These are phyloP conservation scores for Ginglymostoma cirratum DNA, from an alignment of 2,113 vertebrate species.

Conservation along the genomic window DNA sequence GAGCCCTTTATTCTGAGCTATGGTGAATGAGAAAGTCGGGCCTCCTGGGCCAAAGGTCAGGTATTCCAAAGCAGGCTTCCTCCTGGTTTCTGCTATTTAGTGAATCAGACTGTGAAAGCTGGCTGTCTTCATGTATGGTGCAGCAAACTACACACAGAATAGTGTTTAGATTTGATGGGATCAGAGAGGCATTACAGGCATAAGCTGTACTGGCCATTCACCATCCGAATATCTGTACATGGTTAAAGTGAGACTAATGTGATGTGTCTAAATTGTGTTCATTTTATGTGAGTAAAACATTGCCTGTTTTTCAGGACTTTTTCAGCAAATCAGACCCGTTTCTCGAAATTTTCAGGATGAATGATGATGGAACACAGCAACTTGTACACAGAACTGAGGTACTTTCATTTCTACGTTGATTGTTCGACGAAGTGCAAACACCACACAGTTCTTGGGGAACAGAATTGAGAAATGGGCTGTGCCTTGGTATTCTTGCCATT, in stretches of 20 bases:
- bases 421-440: not conserved
- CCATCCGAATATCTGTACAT: not conserved
- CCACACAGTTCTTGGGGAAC: not conserved
- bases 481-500: not conserved
- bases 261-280: not conserved
- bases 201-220: not conserved
- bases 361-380: constrained; percentile 87
- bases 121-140: not conserved
- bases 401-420: not conserved
- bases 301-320: constrained; percentile 75
- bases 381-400: constrained; percentile 97
- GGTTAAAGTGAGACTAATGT: not conserved
- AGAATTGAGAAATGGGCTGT: not conserved
- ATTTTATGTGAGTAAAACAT: not conserved
- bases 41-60: not conserved
- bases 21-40: not conserved
- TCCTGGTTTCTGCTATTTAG: not conserved
- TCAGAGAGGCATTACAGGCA: not conserved
- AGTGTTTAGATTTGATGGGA: not conserved
- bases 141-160: not conserved
- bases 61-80: not conserved
- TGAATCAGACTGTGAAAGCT: not conserved
- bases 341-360: constrained; percentile 90
- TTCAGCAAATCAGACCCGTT: constrained; percentile 98
- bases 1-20: not conserved